These are phyloP conservation scores for Hormiphora californensis DNA, from an alignment of 37 sponge, comb jelly and placozoan species.

Conservation along the genomic window DNA sequence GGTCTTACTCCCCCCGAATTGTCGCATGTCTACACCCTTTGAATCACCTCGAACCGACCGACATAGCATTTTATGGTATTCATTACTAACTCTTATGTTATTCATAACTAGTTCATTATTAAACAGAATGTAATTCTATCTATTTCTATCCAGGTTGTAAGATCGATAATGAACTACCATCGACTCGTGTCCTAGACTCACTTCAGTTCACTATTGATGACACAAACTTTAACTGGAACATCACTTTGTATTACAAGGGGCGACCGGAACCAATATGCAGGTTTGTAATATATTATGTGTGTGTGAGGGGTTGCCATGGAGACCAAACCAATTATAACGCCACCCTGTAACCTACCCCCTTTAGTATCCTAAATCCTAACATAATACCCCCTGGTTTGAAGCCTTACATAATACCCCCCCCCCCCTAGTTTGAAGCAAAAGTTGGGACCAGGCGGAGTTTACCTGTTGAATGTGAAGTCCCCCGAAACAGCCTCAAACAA, in stretches of 20 bases:
- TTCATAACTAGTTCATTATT: neutral
- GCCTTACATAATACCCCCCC: neutral
- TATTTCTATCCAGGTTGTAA: slow-evolving; percentile 41
- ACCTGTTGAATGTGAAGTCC: neutral
- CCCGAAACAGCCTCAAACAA: too few species aligned
- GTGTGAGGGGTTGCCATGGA: too few species aligned
- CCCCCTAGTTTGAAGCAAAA: neutral
- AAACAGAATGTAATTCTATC: neutral
- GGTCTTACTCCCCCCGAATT: too few species aligned
- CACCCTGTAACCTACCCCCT: neutral
- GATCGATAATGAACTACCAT: neutral
- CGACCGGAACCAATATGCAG: neutral
- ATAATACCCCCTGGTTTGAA: neutral
- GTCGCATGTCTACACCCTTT: too few species aligned
- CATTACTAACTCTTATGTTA: neutral
- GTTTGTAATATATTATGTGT: too few species aligned
- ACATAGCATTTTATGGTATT: neutral
- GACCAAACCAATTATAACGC: too few species aligned
- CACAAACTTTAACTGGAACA: slow-evolving; percentile 11
- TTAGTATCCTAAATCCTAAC: neutral
- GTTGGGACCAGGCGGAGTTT: slow-evolving; percentile 4
- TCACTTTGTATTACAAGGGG: neutral
- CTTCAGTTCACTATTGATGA: neutral
- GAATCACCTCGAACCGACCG: too few species aligned
- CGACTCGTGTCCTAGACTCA: neutral